A percentile compares a stretch with the other conserved stretches of the same genome.
phyloP scores from a whole-genome alignment of 2,113 vertebrate genomes.

The Turdus rufiventris region DNA sequence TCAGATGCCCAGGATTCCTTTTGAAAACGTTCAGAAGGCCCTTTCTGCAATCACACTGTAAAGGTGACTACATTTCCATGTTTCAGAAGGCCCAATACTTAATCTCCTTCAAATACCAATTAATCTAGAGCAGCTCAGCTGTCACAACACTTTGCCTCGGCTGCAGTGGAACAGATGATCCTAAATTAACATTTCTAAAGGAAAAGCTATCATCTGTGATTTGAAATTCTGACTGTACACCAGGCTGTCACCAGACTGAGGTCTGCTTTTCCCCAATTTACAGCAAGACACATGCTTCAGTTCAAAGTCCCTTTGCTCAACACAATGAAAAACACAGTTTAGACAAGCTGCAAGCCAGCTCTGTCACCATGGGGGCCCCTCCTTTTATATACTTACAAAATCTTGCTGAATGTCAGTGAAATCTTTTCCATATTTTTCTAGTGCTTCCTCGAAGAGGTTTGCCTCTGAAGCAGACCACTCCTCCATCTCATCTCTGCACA shows the following conservation, averaged over 20 bases:
- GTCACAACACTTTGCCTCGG: neutral
- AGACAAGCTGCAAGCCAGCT: neutral
- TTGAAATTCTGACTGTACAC: neutral
- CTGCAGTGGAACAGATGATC: neutral
- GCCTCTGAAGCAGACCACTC: conserved; percentile 98
- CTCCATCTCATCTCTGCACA: conserved; percentile 98
- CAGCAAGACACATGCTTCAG: neutral
- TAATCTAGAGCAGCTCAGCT: neutral
- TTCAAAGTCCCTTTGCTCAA: neutral
- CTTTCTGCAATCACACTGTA: neutral
- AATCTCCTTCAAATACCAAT: neutral
- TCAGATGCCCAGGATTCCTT: neutral
- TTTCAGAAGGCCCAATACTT: neutral
- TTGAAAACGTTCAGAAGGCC: neutral
- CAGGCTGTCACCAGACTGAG: neutral
- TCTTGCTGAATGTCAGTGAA: conserved; percentile 98
- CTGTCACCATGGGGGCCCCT: neutral
- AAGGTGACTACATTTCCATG: neutral
- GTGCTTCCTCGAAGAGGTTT: conserved; percentile 94
- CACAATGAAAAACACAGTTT: neutral
- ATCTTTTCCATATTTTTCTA: conserved; percentile 98
- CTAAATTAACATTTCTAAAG: neutral
- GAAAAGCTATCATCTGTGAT: neutral
- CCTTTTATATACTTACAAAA: conserved; percentile 82
- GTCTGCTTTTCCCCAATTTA: neutral